Percentiles rank a stretch among this genome's conserved stretches.
Evolutionary conservation across 2,888 invertebrate genomes (phyloP).

Genomic region (Chalcis sispes): DNA sequence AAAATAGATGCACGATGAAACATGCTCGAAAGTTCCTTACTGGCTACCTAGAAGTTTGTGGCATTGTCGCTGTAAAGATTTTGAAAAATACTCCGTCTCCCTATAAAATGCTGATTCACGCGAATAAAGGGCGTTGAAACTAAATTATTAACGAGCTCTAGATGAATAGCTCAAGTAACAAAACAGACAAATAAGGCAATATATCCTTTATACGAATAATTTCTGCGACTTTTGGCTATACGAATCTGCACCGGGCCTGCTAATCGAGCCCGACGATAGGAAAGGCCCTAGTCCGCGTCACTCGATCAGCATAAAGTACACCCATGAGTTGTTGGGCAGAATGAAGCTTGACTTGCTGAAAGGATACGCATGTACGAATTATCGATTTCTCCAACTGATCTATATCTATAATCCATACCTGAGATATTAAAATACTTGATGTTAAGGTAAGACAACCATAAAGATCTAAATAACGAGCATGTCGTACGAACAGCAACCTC

Average conservation of each 20-base stretch:
- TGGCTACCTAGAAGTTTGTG: slow-evolving; percentile 65
- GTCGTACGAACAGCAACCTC: too few relatives aligned
- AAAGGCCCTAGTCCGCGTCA: too few relatives aligned
- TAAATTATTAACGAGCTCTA: slow-evolving; percentile 37
- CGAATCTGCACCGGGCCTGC: slow-evolving; percentile 11
- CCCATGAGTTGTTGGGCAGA: too few relatives aligned
- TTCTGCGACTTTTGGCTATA: slow-evolving; percentile 44
- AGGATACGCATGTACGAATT: too few relatives aligned
- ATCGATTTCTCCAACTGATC: too few relatives aligned
- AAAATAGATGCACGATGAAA: not conserved
- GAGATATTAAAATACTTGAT: too few relatives aligned
- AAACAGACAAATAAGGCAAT: slow-evolving; percentile 31
- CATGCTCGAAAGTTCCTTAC: not conserved
- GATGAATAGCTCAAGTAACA: slow-evolving; percentile 37
- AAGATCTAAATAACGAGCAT: too few relatives aligned
- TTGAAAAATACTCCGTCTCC: slow-evolving; percentile 36
- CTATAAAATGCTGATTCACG: slow-evolving; percentile 7
- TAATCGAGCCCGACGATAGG: not conserved
- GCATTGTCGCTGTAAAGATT: slow-evolving; percentile 65
- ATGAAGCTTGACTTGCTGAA: too few relatives aligned
- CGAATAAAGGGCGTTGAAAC: slow-evolving; percentile 25
- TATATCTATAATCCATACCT: too few relatives aligned
- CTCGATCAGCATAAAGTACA: too few relatives aligned
- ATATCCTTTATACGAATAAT: slow-evolving; percentile 39
- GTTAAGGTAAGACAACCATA: too few relatives aligned